A percentile compares a stretch with the other conserved stretches of the same genome.
phyloP scores from a whole-genome alignment of 2,888 invertebrate species.

The Cremastobaeus sp. region DNA sequence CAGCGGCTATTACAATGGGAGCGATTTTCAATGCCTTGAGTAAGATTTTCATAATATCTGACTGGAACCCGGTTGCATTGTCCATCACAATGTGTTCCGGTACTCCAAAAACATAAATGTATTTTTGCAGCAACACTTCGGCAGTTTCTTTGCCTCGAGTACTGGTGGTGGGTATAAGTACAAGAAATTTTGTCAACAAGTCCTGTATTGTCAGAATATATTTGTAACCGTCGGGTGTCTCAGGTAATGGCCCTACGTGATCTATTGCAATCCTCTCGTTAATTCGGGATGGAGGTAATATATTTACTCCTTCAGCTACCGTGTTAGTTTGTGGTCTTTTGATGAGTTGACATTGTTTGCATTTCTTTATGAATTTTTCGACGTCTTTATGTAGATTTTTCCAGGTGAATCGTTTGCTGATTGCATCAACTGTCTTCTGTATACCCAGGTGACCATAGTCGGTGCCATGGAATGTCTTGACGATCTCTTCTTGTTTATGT shows the following conservation, averaged over 20 bases:
- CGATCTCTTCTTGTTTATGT: not conserved
- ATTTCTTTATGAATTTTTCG: conserved; percentile 1
- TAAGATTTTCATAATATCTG: not conserved
- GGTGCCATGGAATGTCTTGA: conserved; percentile 4
- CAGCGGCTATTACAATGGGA: conserved; percentile 1
- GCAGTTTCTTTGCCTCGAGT: conserved; percentile 1
- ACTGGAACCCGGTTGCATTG: conserved; percentile 7
- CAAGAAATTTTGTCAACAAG: not conserved
- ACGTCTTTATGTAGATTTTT: not conserved
- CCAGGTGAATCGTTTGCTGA: not conserved
- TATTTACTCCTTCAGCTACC: not conserved
- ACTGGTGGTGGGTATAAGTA: not conserved
- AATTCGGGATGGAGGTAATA: not conserved
- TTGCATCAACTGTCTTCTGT: not conserved
- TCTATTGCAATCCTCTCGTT: conserved; percentile 3
- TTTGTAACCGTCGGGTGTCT: conserved; percentile 1
- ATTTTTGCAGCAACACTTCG: not conserved
- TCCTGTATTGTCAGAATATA: conserved; percentile 1
- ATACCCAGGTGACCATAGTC: not conserved
- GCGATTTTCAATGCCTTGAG: not conserved
- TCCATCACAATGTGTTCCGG: conserved; percentile 2
- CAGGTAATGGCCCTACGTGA: conserved; percentile 6
- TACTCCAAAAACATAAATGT: conserved; percentile 1
- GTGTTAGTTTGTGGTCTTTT: not conserved
- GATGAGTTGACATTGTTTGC: conserved; percentile 1